Evolutionary conservation across 2,797 vertebrate species (phyloP), one percentile per base, ranked within the genome.

Genomic region (Eulemur rubriventer): DNA sequence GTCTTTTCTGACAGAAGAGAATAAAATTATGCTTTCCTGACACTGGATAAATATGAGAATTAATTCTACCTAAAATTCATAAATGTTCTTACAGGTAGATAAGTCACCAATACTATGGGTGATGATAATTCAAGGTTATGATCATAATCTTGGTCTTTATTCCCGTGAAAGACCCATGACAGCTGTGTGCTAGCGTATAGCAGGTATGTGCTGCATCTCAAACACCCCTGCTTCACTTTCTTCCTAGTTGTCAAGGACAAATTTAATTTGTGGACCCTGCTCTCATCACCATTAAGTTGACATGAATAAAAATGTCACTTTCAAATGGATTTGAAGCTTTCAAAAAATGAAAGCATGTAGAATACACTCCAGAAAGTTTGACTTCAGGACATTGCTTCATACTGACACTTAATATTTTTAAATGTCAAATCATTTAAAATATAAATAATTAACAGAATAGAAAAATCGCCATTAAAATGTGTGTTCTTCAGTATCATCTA

Each of bases 81-180:
- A 87, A 92, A 26, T 59, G 24, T 94, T 96, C 52, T 89, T 94
- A 82, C 33, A 81, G 6, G 41, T 57, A 95, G 91, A 83, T 79
- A 97, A 97, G 30, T 4, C 73, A 85, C 86, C 67, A 92, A 33
- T 93, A 85, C 11, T 72, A 92, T 75, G 72, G 87, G 69, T 46
- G 83, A 91, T 96, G 75, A 96, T 95, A 97, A 97, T 96, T 98
- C 94, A 98, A 98, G 97, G 97, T 97, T 94, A 89, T 16, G 89
- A 87, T 63, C 76, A 96, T 95, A 89, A 97, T 96, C 95, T 96
- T 94, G 91, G 92, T 81, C 72, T 96, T 79, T 93, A 97, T 94
- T 3, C 8, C 43, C 20, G 0, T 70, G 0, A 1, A 78, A 96
- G 93, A 46, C 46, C 35, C 30, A 46, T 41, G 92, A 95, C 97